These are phyloP conservation scores for Microcebus griseorufus DNA, from an alignment of 2,113 vertebrate species.

Conservation along the genomic window DNA sequence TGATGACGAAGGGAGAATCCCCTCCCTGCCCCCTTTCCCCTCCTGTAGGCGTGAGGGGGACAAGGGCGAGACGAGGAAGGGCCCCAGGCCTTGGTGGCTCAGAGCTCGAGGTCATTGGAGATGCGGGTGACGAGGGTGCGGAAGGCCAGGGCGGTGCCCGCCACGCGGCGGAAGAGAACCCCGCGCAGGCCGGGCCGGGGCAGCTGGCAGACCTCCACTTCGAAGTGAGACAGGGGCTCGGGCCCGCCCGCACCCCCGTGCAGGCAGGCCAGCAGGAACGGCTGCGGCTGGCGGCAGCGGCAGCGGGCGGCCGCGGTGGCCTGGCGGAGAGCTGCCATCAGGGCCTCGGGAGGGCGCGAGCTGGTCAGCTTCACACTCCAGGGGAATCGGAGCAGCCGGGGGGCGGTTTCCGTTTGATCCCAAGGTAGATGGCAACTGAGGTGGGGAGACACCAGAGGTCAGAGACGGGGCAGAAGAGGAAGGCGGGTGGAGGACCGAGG, in stretches of 20 bases:
- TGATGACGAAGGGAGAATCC: neutral
- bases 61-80: neutral
- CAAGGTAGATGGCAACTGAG: conserved; percentile 96
- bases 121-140: conserved; percentile 92
- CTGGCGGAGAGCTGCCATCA: conserved; percentile 89
- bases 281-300: conserved; percentile 90
- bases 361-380: conserved; percentile 93
- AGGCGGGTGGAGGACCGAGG: neutral
- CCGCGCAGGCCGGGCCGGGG: conserved; percentile 90
- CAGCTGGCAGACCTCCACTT: conserved; percentile 93
- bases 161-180: conserved; percentile 91
- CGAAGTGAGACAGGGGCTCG: conserved; percentile 88
- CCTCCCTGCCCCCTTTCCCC: conserved; percentile 28
- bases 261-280: conserved; percentile 93
- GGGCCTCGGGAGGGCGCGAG: conserved; percentile 89
- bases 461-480: neutral
- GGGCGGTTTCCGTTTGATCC: conserved; percentile 92
- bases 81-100: conserved; percentile 68
- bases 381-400: conserved; percentile 89
- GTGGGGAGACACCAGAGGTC: accelerated
- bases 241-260: conserved; percentile 87
- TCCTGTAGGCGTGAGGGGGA: neutral
- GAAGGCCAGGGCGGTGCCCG: conserved; percentile 91
- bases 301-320: conserved; percentile 88
- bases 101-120: conserved; percentile 91